phyloP scores from a whole-genome alignment of 2,113 vertebrate species.

The Pleuronectes platessa region DNA sequence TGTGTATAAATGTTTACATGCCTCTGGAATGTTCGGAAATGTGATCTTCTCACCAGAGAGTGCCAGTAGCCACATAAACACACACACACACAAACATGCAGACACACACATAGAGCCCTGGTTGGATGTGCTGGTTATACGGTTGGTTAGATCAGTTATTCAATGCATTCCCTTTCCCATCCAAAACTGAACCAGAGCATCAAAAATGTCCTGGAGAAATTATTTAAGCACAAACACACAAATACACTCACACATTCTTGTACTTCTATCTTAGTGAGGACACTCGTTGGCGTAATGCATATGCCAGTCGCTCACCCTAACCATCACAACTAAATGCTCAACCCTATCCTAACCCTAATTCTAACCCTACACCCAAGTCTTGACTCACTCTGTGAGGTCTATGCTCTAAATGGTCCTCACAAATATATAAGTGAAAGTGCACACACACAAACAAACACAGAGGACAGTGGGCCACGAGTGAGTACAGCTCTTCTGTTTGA shows the following conservation, averaged over 20 bases:
- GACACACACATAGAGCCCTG: slow-evolving; percentile 17
- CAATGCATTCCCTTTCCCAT: slow-evolving; percentile 39
- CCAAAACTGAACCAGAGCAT: slow-evolving; percentile 22
- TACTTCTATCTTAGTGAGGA: background rate
- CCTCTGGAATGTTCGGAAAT: slow-evolving; percentile 75
- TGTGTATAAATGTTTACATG: slow-evolving; percentile 77
- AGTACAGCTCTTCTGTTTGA: slow-evolving; percentile 59
- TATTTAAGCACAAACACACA: background rate
- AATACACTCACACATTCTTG: slow-evolving; percentile 21
- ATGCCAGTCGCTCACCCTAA: too few relatives aligned
- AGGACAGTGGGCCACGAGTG: slow-evolving; percentile 42
- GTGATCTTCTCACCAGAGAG: slow-evolving; percentile 51
- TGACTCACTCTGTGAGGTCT: too few relatives aligned
- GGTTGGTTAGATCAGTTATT: slow-evolving; percentile 52
- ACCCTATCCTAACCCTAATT: too few relatives aligned
- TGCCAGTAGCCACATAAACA: slow-evolving; percentile 53
- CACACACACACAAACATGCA: slow-evolving; percentile 3
- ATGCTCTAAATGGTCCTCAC: too few relatives aligned
- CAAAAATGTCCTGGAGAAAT: slow-evolving; percentile 17
- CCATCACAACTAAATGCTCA: too few relatives aligned
- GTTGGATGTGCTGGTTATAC: slow-evolving; percentile 37
- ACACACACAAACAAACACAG: slow-evolving; percentile 15
- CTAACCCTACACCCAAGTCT: too few relatives aligned
- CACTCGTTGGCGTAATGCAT: too few relatives aligned
- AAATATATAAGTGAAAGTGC: background rate